Conservation (phyloP, 2,797 vertebrate species). For the Trematomus bernacchii region DNA sequence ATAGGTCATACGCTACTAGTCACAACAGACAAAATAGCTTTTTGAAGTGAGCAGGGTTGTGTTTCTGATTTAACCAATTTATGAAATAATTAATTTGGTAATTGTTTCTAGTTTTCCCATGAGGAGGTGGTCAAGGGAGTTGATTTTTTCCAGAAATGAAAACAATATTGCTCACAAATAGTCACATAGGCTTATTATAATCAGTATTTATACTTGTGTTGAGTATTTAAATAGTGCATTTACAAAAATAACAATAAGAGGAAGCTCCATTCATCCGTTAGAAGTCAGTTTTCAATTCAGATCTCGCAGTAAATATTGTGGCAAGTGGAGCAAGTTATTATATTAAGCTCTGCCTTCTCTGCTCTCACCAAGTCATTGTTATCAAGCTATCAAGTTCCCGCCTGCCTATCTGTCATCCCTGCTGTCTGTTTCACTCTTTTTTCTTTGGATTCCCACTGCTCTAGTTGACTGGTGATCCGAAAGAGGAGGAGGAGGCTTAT, state of each 20-base stretch:
- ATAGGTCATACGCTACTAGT: neutral
- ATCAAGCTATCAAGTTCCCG: constrained; percentile 44
- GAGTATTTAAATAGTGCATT: neutral
- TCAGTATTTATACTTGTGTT: neutral
- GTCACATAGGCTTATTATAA: neutral
- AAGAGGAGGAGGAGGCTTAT: constrained; percentile 66
- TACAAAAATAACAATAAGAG: neutral
- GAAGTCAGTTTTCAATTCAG: neutral
- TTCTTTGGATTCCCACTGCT: constrained; percentile 37
- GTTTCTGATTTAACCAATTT: neutral
- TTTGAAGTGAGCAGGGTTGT: neutral
- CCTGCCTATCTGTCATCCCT: constrained; percentile 36
- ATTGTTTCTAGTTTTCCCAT: neutral
- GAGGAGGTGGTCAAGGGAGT: neutral
- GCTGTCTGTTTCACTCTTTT: constrained; percentile 27
- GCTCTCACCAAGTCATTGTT: constrained; percentile 12
- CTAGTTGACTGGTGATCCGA: constrained; percentile 54
- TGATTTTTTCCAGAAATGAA: neutral
- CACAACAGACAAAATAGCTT: neutral
- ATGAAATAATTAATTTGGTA: neutral
- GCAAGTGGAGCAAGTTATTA: constrained; percentile 25
- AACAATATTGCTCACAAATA: constrained; percentile 9
- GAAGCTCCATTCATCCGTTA: neutral
- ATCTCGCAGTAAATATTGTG: constrained; percentile 6
- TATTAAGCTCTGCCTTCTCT: constrained; percentile 13